Conservation (phyloP, 2,888 invertebrate genomes). For the Plagodis dolabraria region DNA sequence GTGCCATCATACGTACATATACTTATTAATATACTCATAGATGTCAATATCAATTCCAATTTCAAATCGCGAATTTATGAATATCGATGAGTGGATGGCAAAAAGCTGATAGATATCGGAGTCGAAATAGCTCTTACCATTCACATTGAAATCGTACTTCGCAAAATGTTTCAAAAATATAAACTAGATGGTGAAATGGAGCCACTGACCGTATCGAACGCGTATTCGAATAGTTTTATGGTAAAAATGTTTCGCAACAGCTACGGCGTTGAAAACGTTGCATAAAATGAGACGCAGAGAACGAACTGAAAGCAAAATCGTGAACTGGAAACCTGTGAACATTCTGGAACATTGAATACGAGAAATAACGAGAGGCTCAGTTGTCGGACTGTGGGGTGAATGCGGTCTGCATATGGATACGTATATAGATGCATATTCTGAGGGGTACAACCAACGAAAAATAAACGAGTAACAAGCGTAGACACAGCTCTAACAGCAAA, state of each 20-base stretch:
- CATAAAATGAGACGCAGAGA: slow-evolving; percentile 57
- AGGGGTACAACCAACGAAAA: background rate
- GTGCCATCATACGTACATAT: no score
- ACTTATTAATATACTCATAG: no score
- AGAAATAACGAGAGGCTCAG: slow-evolving; percentile 56
- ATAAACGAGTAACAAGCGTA: no score
- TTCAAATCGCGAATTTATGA: slow-evolving; percentile 11
- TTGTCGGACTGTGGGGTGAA: slow-evolving; percentile 37
- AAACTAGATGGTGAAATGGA: slow-evolving; percentile 27
- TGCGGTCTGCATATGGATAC: slow-evolving; percentile 22
- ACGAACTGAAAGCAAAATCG: slow-evolving; percentile 61
- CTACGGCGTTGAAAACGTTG: slow-evolving; percentile 49
- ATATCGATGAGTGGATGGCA: slow-evolving; percentile 1
- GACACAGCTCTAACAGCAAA: no score
- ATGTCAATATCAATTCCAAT: background rate
- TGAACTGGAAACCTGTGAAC: slow-evolving; percentile 61
- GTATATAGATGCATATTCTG: slow-evolving; percentile 13
- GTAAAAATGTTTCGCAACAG: slow-evolving; percentile 46
- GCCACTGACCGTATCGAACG: slow-evolving; percentile 33
- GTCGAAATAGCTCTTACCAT: slow-evolving; percentile 17
- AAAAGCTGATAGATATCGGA: slow-evolving; percentile 19
- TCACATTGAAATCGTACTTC: slow-evolving; percentile 23
- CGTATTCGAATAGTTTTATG: slow-evolving; percentile 51
- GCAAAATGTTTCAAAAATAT: slow-evolving; percentile 24
- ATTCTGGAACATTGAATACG: slow-evolving; percentile 63